Evolutionary conservation across 2,113 vertebrate genomes (phyloP).

Genomic region (Struthidea cinerea): DNA sequence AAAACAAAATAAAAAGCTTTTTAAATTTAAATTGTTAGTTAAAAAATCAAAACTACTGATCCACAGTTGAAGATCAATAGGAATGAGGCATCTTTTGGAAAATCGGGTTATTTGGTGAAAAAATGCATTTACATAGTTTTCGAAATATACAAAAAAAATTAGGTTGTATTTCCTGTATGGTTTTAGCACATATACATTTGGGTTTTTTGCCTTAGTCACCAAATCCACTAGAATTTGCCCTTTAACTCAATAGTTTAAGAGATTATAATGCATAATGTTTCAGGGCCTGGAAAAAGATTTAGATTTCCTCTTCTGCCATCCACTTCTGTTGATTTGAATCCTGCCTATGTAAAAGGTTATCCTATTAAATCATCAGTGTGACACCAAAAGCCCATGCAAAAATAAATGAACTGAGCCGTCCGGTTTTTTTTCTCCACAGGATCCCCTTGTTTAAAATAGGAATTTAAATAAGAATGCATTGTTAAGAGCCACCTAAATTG

Average conservation of each 20-base stretch:
- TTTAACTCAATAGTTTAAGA: background rate
- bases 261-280: background rate
- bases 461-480: background rate
- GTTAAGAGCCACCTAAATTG: background rate
- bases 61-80: background rate
- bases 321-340: background rate
- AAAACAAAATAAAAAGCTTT: background rate
- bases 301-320: background rate
- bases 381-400: background rate
- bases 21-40: background rate
- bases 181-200: background rate
- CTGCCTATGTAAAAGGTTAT: background rate
- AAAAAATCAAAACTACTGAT: background rate
- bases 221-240: background rate
- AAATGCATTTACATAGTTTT: background rate
- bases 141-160: background rate
- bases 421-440: background rate
- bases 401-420: background rate
- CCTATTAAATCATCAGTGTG: background rate
- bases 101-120: background rate
- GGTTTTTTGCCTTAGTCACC: rapidly evolving
- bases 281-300: background rate
- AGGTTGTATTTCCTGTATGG: background rate
- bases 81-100: background rate
- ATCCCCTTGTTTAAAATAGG: background rate